Conservation (phyloP, 2,113 vertebrate species). For the Rhombomys opimus region DNA sequence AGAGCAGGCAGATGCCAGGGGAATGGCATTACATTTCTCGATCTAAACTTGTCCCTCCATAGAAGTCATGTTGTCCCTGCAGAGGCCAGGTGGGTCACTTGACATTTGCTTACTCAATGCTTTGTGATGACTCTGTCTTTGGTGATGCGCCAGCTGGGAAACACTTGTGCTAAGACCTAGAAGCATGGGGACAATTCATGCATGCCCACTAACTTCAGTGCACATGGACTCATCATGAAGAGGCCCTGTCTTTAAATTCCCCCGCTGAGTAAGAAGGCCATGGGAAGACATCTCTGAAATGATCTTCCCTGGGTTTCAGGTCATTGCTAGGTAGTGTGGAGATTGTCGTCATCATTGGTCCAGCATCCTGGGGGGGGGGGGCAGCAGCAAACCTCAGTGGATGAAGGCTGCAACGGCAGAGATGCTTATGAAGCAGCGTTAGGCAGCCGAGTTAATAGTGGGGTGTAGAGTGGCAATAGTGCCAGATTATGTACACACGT, state of each 20-base stretch:
- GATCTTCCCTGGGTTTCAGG: neutral
- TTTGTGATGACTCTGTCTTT: neutral
- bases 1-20: neutral
- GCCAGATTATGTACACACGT: neutral
- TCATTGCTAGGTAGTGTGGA: neutral
- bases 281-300: slow-evolving; percentile 41
- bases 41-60: neutral
- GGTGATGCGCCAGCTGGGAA: neutral
- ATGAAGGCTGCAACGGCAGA: neutral
- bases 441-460: neutral
- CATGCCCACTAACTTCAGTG: too few relatives aligned
- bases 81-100: neutral
- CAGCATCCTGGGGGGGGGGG: neutral
- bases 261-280: neutral
- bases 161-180: neutral
- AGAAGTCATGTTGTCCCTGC: neutral
- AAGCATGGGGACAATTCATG: neutral
- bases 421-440: neutral
- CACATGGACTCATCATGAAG: neutral
- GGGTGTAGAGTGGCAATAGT: neutral
- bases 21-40: neutral
- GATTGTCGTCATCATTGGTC: neutral
- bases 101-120: neutral
- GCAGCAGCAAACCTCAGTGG: neutral
- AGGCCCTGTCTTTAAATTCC: neutral